Base-by-base conservation (phyloP, 23 tunicate species). In the Ascidia mentula region DNA sequence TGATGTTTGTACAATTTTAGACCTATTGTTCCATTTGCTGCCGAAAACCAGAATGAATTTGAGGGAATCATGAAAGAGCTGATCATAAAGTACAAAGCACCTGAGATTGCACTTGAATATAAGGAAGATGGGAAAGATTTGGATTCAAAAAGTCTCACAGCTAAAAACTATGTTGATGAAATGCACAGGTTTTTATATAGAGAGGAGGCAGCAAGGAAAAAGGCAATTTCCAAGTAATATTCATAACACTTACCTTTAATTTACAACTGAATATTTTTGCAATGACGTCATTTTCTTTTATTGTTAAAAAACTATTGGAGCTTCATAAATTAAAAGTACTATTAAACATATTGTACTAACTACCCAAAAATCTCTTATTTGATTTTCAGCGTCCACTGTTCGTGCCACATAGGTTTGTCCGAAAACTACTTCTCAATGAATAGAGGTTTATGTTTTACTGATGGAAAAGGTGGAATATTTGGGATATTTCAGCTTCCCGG, bases 401-500 rank as follows among this genome's bases (percentile, higher is more conserved):
- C 53, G 15, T 42, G 53, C 53, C 12, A 42, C 15, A 42, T 42
- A 42, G 53, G 53, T 9, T 42, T 42, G 38, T 32, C 76, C 6
- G 39, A 72, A 31, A 72, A 72, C 18, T 72, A 72, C 76, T 31
- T 72, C 37, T 72, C 76, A 32, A 18, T 15, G 38, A 7, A 6
- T 18, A 33, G 39, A 72, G 76, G 76, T 6, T 72, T 72, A 36
- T 32, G 37, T 31, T 31, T 31, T 72, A 15, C 15, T 42, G 36
- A 36, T 72, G 37, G 39, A 31, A 34, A 34, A 46, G 38, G 65
- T 18, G 38, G 73, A 32, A 34, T 82, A 12, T 82, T 74, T 59
- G 87, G 80, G 5, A 59, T 82, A 7, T 82, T 82, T 28, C 71
- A 82, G 59, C 39, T 75, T 18, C 87, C 87, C 4, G 73, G 31